These are phyloP conservation scores for Acinonyx jubatus DNA, from an alignment of 2,113 vertebrate species.

Conservation along the genomic window DNA sequence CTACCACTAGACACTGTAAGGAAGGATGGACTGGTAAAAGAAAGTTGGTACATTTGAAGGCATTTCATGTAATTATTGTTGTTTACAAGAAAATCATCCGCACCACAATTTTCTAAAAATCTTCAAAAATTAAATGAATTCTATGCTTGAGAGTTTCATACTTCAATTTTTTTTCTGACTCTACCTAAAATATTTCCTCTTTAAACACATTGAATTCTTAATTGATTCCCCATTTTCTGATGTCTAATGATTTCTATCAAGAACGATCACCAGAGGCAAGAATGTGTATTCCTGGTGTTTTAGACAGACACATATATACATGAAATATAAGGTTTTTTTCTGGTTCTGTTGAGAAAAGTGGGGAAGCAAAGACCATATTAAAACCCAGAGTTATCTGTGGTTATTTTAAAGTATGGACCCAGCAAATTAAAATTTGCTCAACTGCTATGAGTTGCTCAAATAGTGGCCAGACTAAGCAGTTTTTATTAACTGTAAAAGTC, in stretches of 20 bases:
- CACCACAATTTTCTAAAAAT: not conserved
- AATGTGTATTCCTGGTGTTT: not conserved
- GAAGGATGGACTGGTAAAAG: conserved; percentile 51
- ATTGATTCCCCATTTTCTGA: not conserved
- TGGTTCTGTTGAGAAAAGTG: not conserved
- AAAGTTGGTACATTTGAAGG: conserved; percentile 34
- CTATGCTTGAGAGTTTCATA: not conserved
- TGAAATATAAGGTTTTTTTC: not conserved
- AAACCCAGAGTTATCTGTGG: not conserved
- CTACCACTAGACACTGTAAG: conserved; percentile 62
- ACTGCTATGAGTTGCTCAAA: not conserved
- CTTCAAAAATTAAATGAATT: conserved; percentile 35
- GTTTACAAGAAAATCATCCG: conserved; percentile 51
- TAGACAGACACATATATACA: not conserved
- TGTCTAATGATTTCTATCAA: conserved; percentile 31
- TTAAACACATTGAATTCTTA: not conserved
- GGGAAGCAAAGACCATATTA: not conserved
- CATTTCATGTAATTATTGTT: conserved; percentile 43
- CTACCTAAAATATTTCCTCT: not conserved
- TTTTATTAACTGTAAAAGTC: conserved; percentile 19
- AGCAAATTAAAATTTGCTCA: not conserved
- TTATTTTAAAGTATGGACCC: not conserved
- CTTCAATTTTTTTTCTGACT: not conserved
- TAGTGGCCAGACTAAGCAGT: not conserved
- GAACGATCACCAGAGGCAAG: not conserved